phyloP scores from a whole-genome alignment of 2,113 vertebrate genomes.

The Aegotheles bennettii region DNA sequence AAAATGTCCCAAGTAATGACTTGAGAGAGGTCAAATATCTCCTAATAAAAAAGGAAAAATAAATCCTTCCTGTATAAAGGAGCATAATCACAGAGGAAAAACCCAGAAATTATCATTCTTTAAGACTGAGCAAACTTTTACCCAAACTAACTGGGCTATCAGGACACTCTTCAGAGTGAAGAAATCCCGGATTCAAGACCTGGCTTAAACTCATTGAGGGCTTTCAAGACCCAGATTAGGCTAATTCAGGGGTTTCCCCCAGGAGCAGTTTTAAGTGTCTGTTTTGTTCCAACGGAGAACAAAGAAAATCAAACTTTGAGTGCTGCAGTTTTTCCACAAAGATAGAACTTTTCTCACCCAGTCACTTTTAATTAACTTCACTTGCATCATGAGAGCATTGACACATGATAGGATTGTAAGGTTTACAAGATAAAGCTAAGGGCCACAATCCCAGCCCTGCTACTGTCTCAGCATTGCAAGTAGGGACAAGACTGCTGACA shows the following conservation, averaged over 20 bases:
- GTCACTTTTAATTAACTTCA: not conserved
- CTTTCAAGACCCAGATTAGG: slow-evolving; percentile 3
- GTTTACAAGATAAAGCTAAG: not conserved
- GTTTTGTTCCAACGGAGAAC: not conserved
- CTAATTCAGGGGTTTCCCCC: not conserved
- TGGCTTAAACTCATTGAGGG: not conserved
- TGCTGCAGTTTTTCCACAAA: not conserved
- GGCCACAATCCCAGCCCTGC: not conserved
- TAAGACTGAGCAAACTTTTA: not conserved
- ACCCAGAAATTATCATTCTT: not conserved
- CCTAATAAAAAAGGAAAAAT: not conserved
- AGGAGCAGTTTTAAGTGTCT: not conserved
- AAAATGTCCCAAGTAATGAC: not conserved
- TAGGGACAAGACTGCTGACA: not conserved
- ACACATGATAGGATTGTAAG: not conserved
- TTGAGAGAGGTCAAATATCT: not conserved
- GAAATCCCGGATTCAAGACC: not conserved
- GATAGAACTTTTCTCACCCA: not conserved
- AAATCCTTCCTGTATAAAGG: not conserved
- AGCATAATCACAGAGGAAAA: not conserved
- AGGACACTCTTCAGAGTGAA: not conserved
- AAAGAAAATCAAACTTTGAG: slow-evolving; percentile 1
- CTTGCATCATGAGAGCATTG: not conserved
- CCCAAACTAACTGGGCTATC: not conserved
- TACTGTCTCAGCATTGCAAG: not conserved